These are phyloP conservation scores for Dione juno DNA, from an alignment of 2,888 invertebrate species.

Conservation along the genomic window DNA sequence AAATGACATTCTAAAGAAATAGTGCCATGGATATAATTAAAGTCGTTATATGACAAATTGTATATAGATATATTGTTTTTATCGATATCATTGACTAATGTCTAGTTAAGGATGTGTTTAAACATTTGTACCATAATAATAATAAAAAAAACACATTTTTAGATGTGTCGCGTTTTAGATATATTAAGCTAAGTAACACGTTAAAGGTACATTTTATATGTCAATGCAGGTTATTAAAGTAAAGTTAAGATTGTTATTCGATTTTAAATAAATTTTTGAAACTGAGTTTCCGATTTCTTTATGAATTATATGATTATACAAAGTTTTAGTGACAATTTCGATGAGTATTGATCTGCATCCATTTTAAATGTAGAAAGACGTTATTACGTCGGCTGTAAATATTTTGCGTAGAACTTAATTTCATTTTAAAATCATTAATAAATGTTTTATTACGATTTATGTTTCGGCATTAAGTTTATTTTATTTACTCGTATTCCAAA, in stretches of 20 bases:
- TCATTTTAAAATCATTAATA: constrained; percentile 70
- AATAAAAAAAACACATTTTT: constrained; percentile 60
- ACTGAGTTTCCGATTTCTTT: constrained; percentile 65
- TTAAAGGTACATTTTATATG: constrained; percentile 55
- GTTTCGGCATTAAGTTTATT: constrained; percentile 82
- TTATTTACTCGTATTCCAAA: constrained; percentile 83
- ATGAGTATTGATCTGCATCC: constrained; percentile 78
- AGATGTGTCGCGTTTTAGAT: constrained; percentile 56
- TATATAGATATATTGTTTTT: constrained; percentile 69
- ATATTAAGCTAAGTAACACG: constrained; percentile 63
- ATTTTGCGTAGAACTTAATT: constrained; percentile 72
- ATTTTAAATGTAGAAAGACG: constrained; percentile 63
- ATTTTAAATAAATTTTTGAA: constrained; percentile 58
- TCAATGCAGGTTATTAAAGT: constrained; percentile 77
- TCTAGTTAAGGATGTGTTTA: constrained; percentile 56
- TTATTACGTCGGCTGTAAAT: constrained; percentile 79
- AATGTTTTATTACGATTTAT: constrained; percentile 76
- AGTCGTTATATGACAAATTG: constrained; percentile 66
- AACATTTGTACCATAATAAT: constrained; percentile 64
- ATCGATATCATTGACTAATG: constrained; percentile 62
- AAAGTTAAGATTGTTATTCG: constrained; percentile 63
- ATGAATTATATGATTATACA: constrained; percentile 43
- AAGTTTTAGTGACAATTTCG: constrained; percentile 55
- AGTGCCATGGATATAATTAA: constrained; percentile 69
- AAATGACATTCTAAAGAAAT: constrained; percentile 71